Evolutionary conservation across 2,888 invertebrate species (phyloP).

Genomic region (Lapara coniferarum): DNA sequence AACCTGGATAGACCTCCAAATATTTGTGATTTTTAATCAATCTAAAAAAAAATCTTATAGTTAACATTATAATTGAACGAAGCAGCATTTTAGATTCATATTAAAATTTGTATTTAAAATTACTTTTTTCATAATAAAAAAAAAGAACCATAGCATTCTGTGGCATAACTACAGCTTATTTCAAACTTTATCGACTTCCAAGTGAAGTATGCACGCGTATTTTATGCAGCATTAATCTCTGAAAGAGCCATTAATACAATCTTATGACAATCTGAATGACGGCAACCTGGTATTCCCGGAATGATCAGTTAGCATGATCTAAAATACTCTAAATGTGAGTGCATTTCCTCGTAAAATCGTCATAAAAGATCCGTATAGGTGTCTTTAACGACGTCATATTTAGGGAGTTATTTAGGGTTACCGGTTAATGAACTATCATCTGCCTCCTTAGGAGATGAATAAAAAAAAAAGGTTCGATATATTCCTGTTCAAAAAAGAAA

Average conservation of each 20-base stretch:
- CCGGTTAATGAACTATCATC: background rate
- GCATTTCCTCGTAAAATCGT: slow-evolving; percentile 24
- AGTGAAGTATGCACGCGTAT: too few relatives aligned
- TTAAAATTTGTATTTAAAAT: too few relatives aligned
- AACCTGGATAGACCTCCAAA: too few relatives aligned
- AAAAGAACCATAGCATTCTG: too few relatives aligned
- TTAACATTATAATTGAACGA: too few relatives aligned
- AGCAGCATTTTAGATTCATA: too few relatives aligned
- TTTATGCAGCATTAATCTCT: background rate
- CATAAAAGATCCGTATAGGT: slow-evolving; percentile 24
- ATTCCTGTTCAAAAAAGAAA: background rate
- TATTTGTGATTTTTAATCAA: too few relatives aligned
- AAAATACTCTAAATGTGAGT: slow-evolving; percentile 21
- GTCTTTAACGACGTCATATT: slow-evolving; percentile 28
- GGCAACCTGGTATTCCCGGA: background rate
- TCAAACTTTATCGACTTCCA: too few relatives aligned
- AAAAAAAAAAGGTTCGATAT: background rate
- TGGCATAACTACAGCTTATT: too few relatives aligned
- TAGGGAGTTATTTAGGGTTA: slow-evolving; percentile 15
- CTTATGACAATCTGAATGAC: slow-evolving; percentile 10
- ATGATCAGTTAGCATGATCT: slow-evolving; percentile 17
- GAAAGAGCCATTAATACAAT: background rate
- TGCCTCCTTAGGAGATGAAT: background rate
- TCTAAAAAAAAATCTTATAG: too few relatives aligned
- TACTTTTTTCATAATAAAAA: too few relatives aligned